phyloP scores from a whole-genome alignment of 2,888 invertebrate species.

The Liopterus haemorrhoidalis region DNA sequence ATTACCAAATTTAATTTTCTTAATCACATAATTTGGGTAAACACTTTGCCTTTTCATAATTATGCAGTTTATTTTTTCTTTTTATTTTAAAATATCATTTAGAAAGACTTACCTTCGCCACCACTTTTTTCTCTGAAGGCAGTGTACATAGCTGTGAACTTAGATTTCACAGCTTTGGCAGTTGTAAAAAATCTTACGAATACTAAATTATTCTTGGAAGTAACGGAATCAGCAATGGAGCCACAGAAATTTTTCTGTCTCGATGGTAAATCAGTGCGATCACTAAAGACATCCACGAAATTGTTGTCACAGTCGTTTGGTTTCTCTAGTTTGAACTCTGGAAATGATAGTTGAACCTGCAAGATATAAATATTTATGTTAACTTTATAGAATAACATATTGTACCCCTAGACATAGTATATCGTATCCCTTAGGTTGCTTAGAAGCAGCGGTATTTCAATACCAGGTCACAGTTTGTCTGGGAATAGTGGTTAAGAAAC shows the following conservation, averaged over 20 bases:
- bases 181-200: conserved; percentile 70
- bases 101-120: conserved; percentile 48
- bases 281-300: conserved; percentile 67
- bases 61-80: too few relatives aligned
- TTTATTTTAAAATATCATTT: too few relatives aligned
- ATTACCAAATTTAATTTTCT: too few relatives aligned
- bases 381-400: background rate
- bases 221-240: conserved; percentile 73
- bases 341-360: conserved; percentile 66
- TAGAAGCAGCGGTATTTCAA: too few relatives aligned
- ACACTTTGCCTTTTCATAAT: too few relatives aligned
- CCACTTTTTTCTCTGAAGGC: conserved; percentile 60
- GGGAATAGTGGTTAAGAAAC: too few relatives aligned
- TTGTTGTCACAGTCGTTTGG: conserved; percentile 75
- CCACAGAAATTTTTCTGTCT: conserved; percentile 72
- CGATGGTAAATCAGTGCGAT: conserved; percentile 56
- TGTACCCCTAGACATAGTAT: too few relatives aligned
- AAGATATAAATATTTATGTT: conserved; percentile 32
- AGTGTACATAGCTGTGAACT: conserved; percentile 68
- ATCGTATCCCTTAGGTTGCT: too few relatives aligned
- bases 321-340: conserved; percentile 57
- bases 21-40: too few relatives aligned
- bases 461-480: too few relatives aligned
- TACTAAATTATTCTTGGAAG: conserved; percentile 61
- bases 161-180: conserved; percentile 54